Evolutionary conservation across 2,113 vertebrate species (phyloP).

Genomic region (Erythrolamprus reginae): DNA sequence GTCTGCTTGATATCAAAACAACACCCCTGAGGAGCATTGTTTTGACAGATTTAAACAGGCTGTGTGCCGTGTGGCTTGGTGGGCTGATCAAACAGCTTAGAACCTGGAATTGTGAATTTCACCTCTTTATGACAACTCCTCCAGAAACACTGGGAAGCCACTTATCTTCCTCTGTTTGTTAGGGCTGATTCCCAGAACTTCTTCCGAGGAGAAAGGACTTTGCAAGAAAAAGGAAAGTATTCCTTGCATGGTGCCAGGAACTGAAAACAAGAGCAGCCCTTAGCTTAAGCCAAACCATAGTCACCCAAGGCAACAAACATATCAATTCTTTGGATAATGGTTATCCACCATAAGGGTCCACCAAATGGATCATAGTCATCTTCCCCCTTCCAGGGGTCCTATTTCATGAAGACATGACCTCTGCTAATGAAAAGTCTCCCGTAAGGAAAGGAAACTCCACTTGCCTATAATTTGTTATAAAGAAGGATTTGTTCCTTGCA

Average conservation of each 20-base stretch:
- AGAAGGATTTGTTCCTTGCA: neutral
- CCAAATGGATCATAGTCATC: neutral
- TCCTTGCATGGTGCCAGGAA: neutral
- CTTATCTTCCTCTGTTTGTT: constrained; percentile 5
- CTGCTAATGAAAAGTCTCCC: neutral
- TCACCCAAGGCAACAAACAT: neutral
- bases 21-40: constrained; percentile 59
- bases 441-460: neutral
- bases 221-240: neutral
- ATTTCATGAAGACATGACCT: neutral
- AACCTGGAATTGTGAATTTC: constrained; percentile 37
- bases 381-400: neutral
- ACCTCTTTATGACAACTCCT: constrained; percentile 31
- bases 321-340: neutral
- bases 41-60: constrained; percentile 66
- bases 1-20: constrained; percentile 71
- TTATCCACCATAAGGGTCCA: neutral
- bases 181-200: neutral
- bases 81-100: constrained; percentile 35
- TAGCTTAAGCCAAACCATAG: neutral
- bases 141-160: constrained; percentile 22
- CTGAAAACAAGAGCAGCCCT: neutral
- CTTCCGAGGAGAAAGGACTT: neutral
- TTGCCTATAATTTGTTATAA: neutral
- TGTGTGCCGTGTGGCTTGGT: constrained; percentile 33